Evolutionary conservation across 2,113 vertebrate genomes (phyloP), one percentile per base, ranked within the genome.

Genomic region (Grallaria varia): DNA sequence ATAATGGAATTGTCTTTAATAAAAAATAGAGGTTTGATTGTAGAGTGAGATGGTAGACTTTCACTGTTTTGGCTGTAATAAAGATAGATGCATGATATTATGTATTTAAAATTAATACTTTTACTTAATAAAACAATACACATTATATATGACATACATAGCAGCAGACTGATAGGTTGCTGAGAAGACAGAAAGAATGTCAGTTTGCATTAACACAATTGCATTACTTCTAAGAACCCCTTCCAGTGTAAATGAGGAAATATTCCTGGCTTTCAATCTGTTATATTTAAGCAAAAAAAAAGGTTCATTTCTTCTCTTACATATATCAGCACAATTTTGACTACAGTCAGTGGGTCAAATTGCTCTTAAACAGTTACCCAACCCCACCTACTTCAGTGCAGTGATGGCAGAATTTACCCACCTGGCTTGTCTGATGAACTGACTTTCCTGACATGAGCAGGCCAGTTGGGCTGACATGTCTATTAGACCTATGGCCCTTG

Each of bases 1-100:
- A 80, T 96, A 97, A 97, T 97, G 76, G 94, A 93, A 96, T 89
- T 89, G 78, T 93, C 73, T 97, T 97, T 91, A 92, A 96, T 95
- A 95, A 97, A 76, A 93, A 89, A 94, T 76, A 92, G 71, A 58
- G 39, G 12, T 60, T 84, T n/a, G 35, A 88, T 81, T 89, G 81
- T 83, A 18, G 49, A 90, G 37, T 1, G n/a, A 82, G 69, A 94
- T 86, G 55, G 58, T 62, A 89, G 81, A 76, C 52, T 90, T 58
- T 42, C 55, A 68, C 84, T 96, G 68, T 86, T 90, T 76, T 80
- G 76, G 33, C 44, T 91, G 47, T 80, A 94, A 81, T 87, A 88
- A 94, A 58, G 69, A 85, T 37, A 89, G 67, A 91, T 85, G 59
- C 56, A 76, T 58, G 92, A 90, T 27, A 69, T 87, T 52, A 90